Conservation (phyloP, 2,797 vertebrate genomes). For the Dromococcyx pavoninus region DNA sequence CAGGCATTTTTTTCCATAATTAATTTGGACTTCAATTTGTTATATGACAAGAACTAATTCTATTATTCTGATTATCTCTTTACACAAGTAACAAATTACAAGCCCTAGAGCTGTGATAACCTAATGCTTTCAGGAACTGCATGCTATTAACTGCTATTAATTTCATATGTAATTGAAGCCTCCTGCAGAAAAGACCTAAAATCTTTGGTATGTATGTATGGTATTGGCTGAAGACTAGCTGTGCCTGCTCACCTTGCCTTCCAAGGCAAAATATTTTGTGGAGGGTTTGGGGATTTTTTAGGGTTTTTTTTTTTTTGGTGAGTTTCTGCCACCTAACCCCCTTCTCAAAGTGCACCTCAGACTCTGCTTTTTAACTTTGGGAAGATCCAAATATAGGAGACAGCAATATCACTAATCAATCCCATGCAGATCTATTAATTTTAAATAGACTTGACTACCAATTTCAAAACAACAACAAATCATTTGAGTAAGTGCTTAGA, state of each 20-base stretch:
- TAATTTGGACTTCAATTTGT: background rate
- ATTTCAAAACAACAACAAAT: conserved; percentile 35
- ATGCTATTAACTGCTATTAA: background rate
- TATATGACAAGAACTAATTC: background rate
- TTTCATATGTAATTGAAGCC: background rate
- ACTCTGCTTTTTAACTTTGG: background rate
- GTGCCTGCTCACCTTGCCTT: background rate
- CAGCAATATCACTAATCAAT: background rate
- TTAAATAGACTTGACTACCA: background rate
- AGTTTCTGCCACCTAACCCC: background rate
- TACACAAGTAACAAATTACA: background rate
- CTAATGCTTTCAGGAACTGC: background rate
- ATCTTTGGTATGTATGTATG: background rate
- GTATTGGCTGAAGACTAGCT: background rate
- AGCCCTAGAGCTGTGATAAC: background rate
- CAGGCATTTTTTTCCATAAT: background rate
- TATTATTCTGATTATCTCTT: background rate
- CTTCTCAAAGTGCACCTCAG: background rate
- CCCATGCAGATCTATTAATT: conserved; percentile 3
- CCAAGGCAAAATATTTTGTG: background rate
- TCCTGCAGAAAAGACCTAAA: conserved; percentile 16
- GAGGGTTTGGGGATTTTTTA: background rate
- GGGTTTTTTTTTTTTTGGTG: background rate
- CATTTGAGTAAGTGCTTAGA: conserved; percentile 1
- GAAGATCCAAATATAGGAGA: background rate